A percentile compares a stretch with the other conserved stretches of the same genome.
Conservation (phyloP, 2,113 vertebrate genomes). For the Alethe castanea region DNA sequence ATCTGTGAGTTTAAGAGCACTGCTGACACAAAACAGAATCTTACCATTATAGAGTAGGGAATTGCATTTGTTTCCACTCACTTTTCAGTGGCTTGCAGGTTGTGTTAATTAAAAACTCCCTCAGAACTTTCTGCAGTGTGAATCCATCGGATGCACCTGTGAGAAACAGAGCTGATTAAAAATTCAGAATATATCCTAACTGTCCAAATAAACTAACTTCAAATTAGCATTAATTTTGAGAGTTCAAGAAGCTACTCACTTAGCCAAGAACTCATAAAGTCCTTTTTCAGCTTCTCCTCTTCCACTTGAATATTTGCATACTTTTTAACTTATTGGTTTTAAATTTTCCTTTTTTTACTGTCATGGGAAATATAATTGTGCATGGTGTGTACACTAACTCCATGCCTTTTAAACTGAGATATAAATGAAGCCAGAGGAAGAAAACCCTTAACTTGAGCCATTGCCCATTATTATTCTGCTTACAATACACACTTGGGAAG, state of each 20-base stretch:
- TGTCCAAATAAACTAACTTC: background rate
- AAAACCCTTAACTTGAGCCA: background rate
- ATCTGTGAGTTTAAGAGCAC: background rate
- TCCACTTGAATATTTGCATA: background rate
- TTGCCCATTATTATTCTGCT: constrained; percentile 20
- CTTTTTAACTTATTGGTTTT: background rate
- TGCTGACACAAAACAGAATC: background rate
- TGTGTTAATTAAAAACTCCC: background rate
- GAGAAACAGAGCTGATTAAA: background rate
- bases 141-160: background rate
- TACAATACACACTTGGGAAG: constrained; percentile 25
- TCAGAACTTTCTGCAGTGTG: background rate
- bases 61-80: background rate
- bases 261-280: background rate
- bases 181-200: background rate
- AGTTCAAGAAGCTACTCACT: background rate
- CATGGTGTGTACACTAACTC: background rate
- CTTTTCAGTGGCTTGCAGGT: background rate
- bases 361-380: background rate
- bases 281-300: background rate
- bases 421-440: background rate
- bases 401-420: background rate
- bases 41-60: background rate
- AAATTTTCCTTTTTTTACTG: background rate
- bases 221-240: background rate